These are phyloP conservation scores for Noctua fimbriata DNA, from an alignment of 2,888 invertebrate genomes.

Conservation along the genomic window DNA sequence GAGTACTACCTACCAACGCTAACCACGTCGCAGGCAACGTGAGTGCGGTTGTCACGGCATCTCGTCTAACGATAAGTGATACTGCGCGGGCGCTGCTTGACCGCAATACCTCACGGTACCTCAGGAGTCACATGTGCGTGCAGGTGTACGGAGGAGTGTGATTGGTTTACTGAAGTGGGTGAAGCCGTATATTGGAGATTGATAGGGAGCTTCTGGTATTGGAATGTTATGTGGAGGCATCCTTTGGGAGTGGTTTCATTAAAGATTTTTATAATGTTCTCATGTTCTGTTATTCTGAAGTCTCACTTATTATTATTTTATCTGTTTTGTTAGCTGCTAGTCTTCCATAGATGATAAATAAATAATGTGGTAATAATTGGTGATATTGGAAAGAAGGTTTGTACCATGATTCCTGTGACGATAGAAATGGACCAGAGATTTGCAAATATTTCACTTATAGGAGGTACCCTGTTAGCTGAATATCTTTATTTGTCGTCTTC, in stretches of 20 bases:
- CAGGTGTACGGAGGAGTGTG: constrained; percentile 49
- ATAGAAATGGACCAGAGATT: background rate
- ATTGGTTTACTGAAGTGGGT: constrained; percentile 37
- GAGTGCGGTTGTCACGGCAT: constrained; percentile 62
- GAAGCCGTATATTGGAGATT: constrained; percentile 29
- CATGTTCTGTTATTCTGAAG: too few relatives aligned
- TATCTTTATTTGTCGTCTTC: background rate
- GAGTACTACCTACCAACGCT: constrained; percentile 20
- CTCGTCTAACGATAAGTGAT: constrained; percentile 52
- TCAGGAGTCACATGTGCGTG: constrained; percentile 44
- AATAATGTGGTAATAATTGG: background rate
- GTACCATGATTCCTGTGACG: background rate
- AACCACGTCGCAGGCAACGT: constrained; percentile 57
- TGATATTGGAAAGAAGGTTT: background rate
- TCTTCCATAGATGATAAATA: too few relatives aligned
- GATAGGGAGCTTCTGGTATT: background rate
- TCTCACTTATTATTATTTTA: too few relatives aligned
- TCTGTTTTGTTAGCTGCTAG: too few relatives aligned
- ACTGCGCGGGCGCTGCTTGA: constrained; percentile 56
- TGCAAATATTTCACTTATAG: background rate
- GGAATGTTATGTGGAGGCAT: background rate
- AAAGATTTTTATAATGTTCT: background rate
- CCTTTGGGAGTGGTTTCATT: background rate
- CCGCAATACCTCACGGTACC: constrained; percentile 57
- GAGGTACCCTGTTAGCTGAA: background rate